phyloP scores from a whole-genome alignment of 2,797 vertebrate genomes.

The Choloepus didactylus region DNA sequence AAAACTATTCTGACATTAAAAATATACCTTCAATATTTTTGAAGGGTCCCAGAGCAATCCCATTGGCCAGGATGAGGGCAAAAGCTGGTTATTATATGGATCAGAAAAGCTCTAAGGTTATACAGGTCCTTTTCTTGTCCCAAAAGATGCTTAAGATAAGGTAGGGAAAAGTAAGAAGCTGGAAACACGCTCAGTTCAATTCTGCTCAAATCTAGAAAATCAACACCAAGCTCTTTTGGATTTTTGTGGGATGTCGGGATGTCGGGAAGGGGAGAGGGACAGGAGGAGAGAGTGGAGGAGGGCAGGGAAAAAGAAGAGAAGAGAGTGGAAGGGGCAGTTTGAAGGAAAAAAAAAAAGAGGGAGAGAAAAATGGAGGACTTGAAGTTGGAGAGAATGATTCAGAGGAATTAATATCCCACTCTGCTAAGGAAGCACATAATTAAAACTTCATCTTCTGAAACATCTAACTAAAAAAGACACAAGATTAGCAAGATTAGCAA shows the following conservation, averaged over 20 bases:
- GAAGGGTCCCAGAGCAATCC: not conserved
- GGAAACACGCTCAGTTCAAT: not conserved
- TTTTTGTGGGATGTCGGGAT: not conserved
- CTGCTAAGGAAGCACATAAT: slow-evolving; percentile 61
- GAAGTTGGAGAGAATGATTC: slow-evolving; percentile 52
- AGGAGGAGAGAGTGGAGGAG: too few relatives aligned
- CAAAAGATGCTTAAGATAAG: not conserved
- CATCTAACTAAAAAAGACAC: slow-evolving; percentile 53
- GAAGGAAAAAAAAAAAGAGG: not conserved
- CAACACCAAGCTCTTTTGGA: not conserved
- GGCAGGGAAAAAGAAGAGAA: not conserved
- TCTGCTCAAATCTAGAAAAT: not conserved
- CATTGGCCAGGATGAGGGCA: not conserved
- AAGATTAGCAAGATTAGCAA: not conserved
- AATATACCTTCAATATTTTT: not conserved
- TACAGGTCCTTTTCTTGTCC: not conserved
- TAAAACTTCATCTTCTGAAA: slow-evolving; percentile 67
- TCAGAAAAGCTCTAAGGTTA: not conserved
- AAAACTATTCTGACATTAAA: not conserved
- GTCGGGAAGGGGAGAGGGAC: too few relatives aligned
- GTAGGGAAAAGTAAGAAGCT: not conserved
- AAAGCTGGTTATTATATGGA: not conserved
- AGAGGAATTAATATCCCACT: slow-evolving; percentile 51
- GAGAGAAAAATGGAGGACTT: not conserved
- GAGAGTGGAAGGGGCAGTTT: too few relatives aligned